Evolutionary conservation across 53 echinoderm and acorn worm genomes (phyloP).

Genomic region (Apostichopus leukothele): DNA sequence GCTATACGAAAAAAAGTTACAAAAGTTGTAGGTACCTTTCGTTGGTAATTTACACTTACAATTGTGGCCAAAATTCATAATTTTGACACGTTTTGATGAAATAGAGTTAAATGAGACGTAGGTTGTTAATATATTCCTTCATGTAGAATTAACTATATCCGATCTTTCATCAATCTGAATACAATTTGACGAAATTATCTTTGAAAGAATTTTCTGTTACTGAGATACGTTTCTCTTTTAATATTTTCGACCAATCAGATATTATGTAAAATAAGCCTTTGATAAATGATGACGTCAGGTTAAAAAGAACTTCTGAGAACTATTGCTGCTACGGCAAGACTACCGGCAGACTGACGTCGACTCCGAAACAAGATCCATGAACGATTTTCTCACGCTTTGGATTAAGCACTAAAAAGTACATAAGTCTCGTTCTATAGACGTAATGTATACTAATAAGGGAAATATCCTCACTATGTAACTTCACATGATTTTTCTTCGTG

Average conservation of each 20-base stretch:
- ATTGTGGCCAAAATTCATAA: no score
- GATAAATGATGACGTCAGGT: conserved; percentile 61
- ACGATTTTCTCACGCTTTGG: neutral
- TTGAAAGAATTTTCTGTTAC: neutral
- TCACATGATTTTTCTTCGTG: no score
- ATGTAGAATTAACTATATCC: neutral
- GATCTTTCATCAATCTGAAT: neutral
- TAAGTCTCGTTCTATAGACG: no score
- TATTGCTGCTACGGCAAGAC: neutral
- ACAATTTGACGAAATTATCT: neutral
- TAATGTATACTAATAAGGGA: no score
- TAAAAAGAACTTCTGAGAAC: conserved; percentile 5
- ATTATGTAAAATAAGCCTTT: conserved; percentile 32
- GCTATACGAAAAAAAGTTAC: no score
- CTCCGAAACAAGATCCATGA: neutral
- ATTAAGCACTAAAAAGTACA: no score
- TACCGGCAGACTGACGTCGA: neutral
- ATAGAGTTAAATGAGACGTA: no score
- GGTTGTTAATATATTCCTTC: no score
- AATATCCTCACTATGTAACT: no score
- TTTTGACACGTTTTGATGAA: no score
- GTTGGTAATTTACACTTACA: no score
- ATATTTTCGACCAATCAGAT: conserved; percentile 50
- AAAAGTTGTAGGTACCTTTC: no score
- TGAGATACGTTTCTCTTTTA: neutral